Base-by-base conservation (phyloP, 1,140 invertebrate genomes). In the Cydia amplana region DNA sequence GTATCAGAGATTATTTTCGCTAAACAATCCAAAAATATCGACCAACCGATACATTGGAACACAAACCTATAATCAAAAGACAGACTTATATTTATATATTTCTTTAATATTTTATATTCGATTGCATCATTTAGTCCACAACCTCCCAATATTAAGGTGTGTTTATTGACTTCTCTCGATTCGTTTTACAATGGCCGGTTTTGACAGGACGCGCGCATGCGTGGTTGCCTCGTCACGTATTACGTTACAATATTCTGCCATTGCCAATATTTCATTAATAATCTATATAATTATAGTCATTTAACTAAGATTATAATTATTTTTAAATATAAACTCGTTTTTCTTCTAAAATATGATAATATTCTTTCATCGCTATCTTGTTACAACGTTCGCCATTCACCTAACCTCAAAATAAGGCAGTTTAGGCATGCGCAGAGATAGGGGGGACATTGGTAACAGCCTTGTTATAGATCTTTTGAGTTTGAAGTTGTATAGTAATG, bases 391-490 rank as follows among this genome's bases (percentile, higher is more conserved):
- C 18, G n/a, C 55, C 55, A 60, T 60, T 60, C 55, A 23, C 1
- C 55, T 60, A 60, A 60, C 55, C 55, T 60, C 55, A 60, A 60
- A 60, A 60, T 60, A 23, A 70, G 32, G 32, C 65, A 36, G 65
- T 70, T 70, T 36, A 18, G 28, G 65, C 65, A 70, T 70, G 65
- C 65, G 65, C 32, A 36, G 65, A 70, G n/a, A 32, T 36, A 9
- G n/a, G 40, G 32, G 65, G 65, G 65, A 18, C 65, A 36, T 36
- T 10, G 28, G 65, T 36, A 2, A 43, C n/a, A 70, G 32, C 65
- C 32, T 65, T 18, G 65, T 36, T 36, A 70, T 70, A 70, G 28
- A 70, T 70, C 65, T 70, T 25, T 28, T 4, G 65, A 70, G 65
- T 36, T 32, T 70, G 4, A 32, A 65, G 64, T 32, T 18, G 32